Percentiles rank a stretch among this genome's conserved stretches.
Evolutionary conservation across 2,113 vertebrate genomes (phyloP).

Genomic region (Triplophysa rosa): DNA sequence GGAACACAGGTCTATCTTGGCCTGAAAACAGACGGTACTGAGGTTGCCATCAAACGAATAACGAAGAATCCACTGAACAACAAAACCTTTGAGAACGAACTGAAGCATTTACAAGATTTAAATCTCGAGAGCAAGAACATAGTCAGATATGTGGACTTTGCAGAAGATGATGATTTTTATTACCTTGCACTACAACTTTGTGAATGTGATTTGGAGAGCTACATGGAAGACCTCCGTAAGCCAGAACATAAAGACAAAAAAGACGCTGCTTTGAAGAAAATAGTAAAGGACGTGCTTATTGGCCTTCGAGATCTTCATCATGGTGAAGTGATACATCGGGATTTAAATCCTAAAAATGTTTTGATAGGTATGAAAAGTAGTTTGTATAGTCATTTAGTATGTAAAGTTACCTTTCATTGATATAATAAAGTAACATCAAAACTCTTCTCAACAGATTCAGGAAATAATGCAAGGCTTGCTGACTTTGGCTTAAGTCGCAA

Average conservation of each 20-base stretch:
- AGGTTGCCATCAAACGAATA: conserved; percentile 45
- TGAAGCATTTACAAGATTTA: background rate
- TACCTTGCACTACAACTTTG: conserved; percentile 44
- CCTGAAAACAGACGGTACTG: conserved; percentile 37
- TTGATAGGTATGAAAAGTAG: conserved; percentile 39
- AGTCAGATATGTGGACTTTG: conserved; percentile 33
- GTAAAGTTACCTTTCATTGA: background rate
- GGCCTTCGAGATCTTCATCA: conserved; percentile 23
- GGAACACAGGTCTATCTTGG: conserved; percentile 26
- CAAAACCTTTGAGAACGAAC: conserved; percentile 22
- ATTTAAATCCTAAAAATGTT: conserved; percentile 41
- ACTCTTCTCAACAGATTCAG: conserved; percentile 18
- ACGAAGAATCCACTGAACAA: background rate
- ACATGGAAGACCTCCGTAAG: background rate
- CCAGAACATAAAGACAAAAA: background rate
- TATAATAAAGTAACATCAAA: background rate
- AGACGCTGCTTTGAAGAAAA: background rate
- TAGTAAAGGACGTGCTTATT: conserved; percentile 14
- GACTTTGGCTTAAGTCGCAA: conserved; percentile 43
- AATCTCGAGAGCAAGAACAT: conserved; percentile 21
- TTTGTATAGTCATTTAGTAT: too few species aligned
- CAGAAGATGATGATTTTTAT: conserved; percentile 15
- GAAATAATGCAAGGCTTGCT: conserved; percentile 12
- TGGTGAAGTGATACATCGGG: conserved; percentile 22
- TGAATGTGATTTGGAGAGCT: conserved; percentile 22